Percentiles rank a stretch among this genome's conserved stretches.
Conservation (phyloP, 2,797 vertebrate species). For the Danio aesculapii region DNA sequence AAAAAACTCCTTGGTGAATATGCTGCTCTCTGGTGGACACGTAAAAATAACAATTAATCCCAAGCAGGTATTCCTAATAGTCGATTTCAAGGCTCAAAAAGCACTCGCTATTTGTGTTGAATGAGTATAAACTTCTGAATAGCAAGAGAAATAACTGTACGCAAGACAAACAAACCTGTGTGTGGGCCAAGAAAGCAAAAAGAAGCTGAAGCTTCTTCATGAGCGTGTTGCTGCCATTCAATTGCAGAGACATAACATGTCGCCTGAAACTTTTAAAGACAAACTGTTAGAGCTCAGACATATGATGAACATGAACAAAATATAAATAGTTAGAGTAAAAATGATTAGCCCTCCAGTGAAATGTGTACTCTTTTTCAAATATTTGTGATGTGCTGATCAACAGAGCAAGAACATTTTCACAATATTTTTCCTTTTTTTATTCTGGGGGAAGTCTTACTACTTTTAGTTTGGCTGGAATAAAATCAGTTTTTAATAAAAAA, state of each 20-base stretch:
- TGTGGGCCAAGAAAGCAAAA: constrained; percentile 97
- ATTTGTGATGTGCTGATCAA: too few relatives aligned
- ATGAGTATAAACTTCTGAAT: background rate
- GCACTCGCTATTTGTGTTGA: background rate
- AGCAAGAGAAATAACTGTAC: background rate
- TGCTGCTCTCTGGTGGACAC: constrained; percentile 88
- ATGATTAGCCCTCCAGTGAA: too few relatives aligned
- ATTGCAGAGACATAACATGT: constrained; percentile 90
- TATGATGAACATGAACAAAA: too few relatives aligned
- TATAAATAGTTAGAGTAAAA: too few relatives aligned
- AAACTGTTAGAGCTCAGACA: background rate
- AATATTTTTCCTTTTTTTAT: too few relatives aligned
- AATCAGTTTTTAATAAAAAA: too few relatives aligned
- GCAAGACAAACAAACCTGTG: constrained; percentile 85
- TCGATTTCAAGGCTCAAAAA: background rate
- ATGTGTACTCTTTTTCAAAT: too few relatives aligned
- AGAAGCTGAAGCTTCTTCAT: constrained; percentile 98
- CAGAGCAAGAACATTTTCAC: too few relatives aligned
- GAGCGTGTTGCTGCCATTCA: constrained; percentile 89
- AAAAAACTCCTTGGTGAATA: constrained; percentile 94
- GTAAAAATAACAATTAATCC: constrained; percentile 21
- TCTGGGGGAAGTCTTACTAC: too few relatives aligned
- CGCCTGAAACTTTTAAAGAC: constrained; percentile 88
- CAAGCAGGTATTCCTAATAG: background rate
- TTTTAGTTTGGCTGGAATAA: too few relatives aligned